Evolutionary conservation across 2,888 invertebrate genomes (phyloP).

Genomic region (Mesorhabditis belari): DNA sequence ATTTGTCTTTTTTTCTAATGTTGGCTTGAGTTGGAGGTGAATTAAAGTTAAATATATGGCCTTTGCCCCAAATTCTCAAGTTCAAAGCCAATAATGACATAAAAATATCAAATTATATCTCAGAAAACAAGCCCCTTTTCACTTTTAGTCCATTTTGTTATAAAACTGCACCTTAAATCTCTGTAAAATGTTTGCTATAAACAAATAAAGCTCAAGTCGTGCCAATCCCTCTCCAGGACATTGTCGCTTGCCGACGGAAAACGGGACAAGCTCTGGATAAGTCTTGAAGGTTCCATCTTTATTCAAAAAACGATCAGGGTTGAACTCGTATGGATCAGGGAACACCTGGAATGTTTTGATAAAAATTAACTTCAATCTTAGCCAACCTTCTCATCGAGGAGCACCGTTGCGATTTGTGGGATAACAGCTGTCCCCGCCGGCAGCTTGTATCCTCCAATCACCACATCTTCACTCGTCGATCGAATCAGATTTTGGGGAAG

Average conservation of each 20-base stretch:
- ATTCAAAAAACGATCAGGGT: conserved; percentile 35
- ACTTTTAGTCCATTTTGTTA: too few species aligned
- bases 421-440: conserved; percentile 14
- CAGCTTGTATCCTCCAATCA: conserved; percentile 11
- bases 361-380: neutral
- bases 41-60: too few species aligned
- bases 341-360: conserved; percentile 16
- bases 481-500: conserved; percentile 22
- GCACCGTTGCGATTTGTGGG: conserved; percentile 20
- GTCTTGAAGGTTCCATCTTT: conserved; percentile 25
- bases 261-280: conserved; percentile 16
- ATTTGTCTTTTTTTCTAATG: too few species aligned
- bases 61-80: too few species aligned
- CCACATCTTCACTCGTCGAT: conserved; percentile 7
- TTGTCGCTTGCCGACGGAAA: conserved; percentile 20
- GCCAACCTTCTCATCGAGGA: conserved; percentile 13
- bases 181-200: conserved; percentile 19
- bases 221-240: conserved; percentile 21
- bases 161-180: conserved; percentile 14
- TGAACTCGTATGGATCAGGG: conserved; percentile 28
- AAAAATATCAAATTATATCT: neutral
- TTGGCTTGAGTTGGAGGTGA: too few species aligned
- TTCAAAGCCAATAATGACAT: too few species aligned
- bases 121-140: neutral
- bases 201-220: conserved; percentile 17